phyloP scores from a whole-genome alignment of 2,797 vertebrate genomes.

The Sebastolobus alascanus region DNA sequence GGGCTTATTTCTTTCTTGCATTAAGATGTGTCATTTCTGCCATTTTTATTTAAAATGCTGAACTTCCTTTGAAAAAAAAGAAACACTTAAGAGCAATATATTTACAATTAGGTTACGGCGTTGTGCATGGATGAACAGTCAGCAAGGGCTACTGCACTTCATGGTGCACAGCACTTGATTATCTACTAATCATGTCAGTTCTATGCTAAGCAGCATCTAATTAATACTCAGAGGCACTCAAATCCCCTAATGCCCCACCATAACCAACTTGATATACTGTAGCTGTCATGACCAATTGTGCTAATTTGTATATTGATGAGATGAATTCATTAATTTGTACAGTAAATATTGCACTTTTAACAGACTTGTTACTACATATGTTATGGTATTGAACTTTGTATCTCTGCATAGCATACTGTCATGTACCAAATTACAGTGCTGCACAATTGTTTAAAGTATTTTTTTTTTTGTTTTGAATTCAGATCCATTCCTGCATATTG shows the following conservation, averaged over 20 bases:
- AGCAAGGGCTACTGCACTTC: constrained; percentile 1
- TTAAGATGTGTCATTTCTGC: neutral
- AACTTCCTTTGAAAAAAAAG: neutral
- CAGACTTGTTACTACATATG: neutral
- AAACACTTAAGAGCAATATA: neutral
- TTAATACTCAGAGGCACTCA: constrained; percentile 28
- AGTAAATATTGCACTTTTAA: neutral
- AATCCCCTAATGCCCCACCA: neutral
- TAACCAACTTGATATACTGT: constrained; percentile 3
- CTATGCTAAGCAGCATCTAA: constrained; percentile 8
- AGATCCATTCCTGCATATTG: neutral
- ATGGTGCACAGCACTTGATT: neutral
- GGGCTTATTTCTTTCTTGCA: constrained; percentile 19
- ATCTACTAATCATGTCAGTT: constrained; percentile 12
- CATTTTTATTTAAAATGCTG: constrained; percentile 15
- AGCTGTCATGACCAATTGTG: neutral
- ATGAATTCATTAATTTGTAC: neutral
- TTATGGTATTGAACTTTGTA: neutral
- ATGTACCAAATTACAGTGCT: neutral
- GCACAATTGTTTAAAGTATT: neutral
- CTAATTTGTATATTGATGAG: neutral
- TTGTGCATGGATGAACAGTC: constrained; percentile 5
- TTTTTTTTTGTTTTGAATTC: neutral
- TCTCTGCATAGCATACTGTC: neutral
- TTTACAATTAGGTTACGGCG: neutral